These are phyloP conservation scores for Drepanosiphum platanoidis DNA, from an alignment of 2,888 invertebrate genomes.

Conservation along the genomic window DNA sequence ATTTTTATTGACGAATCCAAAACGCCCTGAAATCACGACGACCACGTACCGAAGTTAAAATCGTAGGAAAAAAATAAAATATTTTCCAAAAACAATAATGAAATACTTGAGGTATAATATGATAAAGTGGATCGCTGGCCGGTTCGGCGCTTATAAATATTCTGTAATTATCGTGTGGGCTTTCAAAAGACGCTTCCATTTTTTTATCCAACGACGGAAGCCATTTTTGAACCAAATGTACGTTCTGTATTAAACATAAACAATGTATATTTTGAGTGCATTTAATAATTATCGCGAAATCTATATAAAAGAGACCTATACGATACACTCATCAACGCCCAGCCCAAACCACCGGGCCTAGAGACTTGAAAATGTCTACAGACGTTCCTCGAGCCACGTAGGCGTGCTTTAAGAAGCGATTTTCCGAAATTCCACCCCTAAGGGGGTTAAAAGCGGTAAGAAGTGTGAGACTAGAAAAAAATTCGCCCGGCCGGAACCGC, in stretches of 20 bases:
- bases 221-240: conserved; percentile 92
- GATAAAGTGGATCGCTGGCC: conserved; percentile 74
- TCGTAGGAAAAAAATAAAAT: no score
- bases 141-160: conserved; percentile 91
- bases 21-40: conserved; percentile 76
- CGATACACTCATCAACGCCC: no score
- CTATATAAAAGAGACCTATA: no score
- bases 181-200: conserved; percentile 82
- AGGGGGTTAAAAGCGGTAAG: no score
- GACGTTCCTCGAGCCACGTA: no score
- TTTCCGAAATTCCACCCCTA: no score
- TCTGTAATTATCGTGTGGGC: conserved; percentile 74
- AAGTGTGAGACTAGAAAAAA: no score
- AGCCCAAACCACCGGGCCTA: no score
- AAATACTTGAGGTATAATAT: conserved; percentile 72
- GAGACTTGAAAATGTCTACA: no score
- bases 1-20: conserved; percentile 94
- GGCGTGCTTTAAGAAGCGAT: no score
- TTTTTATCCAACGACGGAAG: conserved; percentile 88
- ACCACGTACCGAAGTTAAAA: neutral
- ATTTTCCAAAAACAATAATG: neutral
- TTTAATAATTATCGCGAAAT: neutral
- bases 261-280: neutral
- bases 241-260: no score
- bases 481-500: no score